Evolutionary conservation across 2,113 vertebrate genomes (phyloP), one percentile per base, ranked within the genome.

Genomic region (Pelecanoides urinatrix): DNA sequence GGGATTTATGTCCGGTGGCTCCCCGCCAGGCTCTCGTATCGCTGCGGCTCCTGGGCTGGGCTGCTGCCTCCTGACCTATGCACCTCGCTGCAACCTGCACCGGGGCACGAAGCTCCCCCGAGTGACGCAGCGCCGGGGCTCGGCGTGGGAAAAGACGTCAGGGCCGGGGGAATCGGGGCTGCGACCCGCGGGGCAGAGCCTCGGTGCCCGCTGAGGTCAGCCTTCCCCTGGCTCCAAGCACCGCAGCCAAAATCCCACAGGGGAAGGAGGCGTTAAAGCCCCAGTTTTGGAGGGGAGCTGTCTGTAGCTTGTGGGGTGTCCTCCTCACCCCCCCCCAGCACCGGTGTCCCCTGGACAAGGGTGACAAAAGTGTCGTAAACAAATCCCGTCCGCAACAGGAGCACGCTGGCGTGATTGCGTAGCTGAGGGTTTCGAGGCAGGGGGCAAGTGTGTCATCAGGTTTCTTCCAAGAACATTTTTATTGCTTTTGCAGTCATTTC

Each of bases 71-170:
- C 50, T 80, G 95, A 90, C 94, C 89, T 55, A 75, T 78, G 63
- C 38, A 20, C 74, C 68, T 68, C 32, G 5, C 74, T 56, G 17
- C 82, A 89, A 80, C 74, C 79, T 78, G 55, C 2, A 16, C 44
- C 2, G 1, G 47, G 80, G 62, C 95, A 90, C 16, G 26, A 71
- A 68, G 86, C 72, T 88, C 74, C 73, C 42, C 29, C 2, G 55
- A 90, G 95, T 97, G 98, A 98, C 96, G 95, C 95, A 98, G 96
- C 36, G 25, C 38, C 3, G 0, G 36, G 62, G n/a, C 8, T 53
- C 23, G 2, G 90, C 88, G 84, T 96, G 96, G 96, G 96, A 97
- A 96, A 82, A 75, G 94, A 97, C 95, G 96, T 97, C 95, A 95
- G 72, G 94, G 62, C 29, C 0, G 32, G 52, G 88, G 49, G n/a